A percentile compares a stretch with the other conserved stretches of the same genome.
phyloP scores from a whole-genome alignment of 2,797 vertebrate genomes.

The Tapirus indicus region DNA sequence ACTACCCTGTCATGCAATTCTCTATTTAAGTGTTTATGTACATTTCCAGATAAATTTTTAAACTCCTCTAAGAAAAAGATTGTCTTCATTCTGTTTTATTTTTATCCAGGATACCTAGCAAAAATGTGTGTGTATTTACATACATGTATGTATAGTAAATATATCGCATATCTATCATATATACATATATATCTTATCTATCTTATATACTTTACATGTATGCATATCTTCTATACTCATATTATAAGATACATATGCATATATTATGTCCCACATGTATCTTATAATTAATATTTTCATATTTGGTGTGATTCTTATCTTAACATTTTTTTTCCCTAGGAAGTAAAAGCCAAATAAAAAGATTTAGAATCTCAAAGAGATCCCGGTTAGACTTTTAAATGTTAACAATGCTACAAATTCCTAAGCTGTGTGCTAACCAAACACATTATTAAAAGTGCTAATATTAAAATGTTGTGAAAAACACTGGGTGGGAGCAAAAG shows the following conservation, averaged over 20 bases:
- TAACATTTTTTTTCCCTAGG: not conserved
- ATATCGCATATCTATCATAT: not conserved
- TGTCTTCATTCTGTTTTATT: not conserved
- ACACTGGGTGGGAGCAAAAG: not conserved
- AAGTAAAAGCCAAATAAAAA: constrained; percentile 24
- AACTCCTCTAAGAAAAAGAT: not conserved
- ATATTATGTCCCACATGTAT: not conserved
- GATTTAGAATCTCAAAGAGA: constrained; percentile 9
- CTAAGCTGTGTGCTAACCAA: not conserved
- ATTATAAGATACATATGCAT: not conserved
- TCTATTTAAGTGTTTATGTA: not conserved
- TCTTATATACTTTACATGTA: not conserved
- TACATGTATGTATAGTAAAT: not conserved
- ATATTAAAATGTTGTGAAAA: constrained; percentile 7
- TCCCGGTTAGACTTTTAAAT: not conserved
- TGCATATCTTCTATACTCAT: not conserved
- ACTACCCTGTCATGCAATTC: not conserved
- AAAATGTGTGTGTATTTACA: not conserved
- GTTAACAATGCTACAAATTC: not conserved
- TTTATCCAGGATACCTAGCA: constrained; percentile 7
- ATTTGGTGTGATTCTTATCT: constrained; percentile 4
- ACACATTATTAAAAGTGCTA: not conserved
- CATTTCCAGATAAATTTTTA: not conserved
- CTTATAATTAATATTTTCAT: constrained; percentile 34
- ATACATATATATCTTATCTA: not conserved